Evolutionary conservation across 1,140 invertebrate genomes (phyloP).

Genomic region (Lepidostoma basale): DNA sequence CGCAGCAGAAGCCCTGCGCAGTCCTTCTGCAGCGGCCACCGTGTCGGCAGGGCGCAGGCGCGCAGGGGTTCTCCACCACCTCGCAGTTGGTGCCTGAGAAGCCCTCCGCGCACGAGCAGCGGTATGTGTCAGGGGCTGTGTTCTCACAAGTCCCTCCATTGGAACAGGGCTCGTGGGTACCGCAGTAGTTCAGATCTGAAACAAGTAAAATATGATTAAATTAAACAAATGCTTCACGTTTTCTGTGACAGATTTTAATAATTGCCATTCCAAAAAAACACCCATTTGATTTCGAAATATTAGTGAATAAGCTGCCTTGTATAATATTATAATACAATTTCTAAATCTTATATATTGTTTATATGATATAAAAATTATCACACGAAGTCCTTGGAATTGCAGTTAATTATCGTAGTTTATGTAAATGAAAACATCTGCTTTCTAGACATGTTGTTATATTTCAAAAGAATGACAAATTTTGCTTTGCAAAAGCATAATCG

Average conservation of each 20-base stretch:
- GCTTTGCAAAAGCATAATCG: too few species aligned
- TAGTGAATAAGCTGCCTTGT: too few species aligned
- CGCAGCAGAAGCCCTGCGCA: slow-evolving; percentile 70
- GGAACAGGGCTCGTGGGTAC: slow-evolving; percentile 93
- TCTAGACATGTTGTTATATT: too few species aligned
- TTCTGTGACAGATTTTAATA: neutral
- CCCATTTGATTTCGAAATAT: too few species aligned
- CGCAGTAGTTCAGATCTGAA: slow-evolving; percentile 96
- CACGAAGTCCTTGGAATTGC: too few species aligned
- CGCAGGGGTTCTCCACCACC: slow-evolving; percentile 90
- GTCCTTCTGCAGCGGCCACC: slow-evolving; percentile 70
- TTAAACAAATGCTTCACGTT: neutral
- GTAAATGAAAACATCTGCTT: too few species aligned
- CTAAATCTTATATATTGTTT: too few species aligned
- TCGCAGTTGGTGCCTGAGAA: slow-evolving; percentile 92
- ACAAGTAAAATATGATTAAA: neutral
- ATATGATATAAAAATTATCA: too few species aligned
- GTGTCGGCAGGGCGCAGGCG: slow-evolving; percentile 85
- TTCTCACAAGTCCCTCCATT: slow-evolving; percentile 96
- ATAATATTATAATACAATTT: too few species aligned
- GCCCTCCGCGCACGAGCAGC: slow-evolving; percentile 89
- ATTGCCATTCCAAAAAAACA: neutral
- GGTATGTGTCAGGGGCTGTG: slow-evolving; percentile 89
- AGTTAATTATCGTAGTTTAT: too few species aligned
- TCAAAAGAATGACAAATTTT: too few species aligned